Evolutionary conservation across 2,888 invertebrate species (phyloP).

Genomic region (Drosophila percnosoma): DNA sequence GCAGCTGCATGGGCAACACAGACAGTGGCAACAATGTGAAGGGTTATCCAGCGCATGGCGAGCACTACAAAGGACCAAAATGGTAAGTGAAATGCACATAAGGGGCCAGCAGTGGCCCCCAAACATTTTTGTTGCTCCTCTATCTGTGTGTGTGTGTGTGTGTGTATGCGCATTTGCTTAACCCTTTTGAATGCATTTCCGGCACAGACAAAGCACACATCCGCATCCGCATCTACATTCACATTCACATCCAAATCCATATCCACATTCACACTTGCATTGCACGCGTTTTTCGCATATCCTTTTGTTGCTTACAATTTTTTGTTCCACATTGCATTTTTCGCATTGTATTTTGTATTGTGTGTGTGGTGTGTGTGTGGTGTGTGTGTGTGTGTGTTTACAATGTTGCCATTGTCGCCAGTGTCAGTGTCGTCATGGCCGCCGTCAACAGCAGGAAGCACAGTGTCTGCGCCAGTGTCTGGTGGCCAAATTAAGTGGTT

Average conservation of each 20-base stretch:
- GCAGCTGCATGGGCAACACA: slow-evolving; percentile 21
- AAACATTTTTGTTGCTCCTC: slow-evolving; percentile 26
- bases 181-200: slow-evolving; percentile 78
- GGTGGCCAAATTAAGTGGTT: slow-evolving; percentile 33
- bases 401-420: slow-evolving; percentile 40
- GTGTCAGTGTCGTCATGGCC: slow-evolving; percentile 14
- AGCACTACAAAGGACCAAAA: slow-evolving; percentile 82
- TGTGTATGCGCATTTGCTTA: slow-evolving; percentile 68
- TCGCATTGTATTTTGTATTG: slow-evolving; percentile 34
- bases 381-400: slow-evolving; percentile 45
- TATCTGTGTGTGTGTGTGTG: slow-evolving; percentile 2
- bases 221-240: neutral
- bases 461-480: slow-evolving; percentile 47
- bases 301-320: slow-evolving; percentile 36
- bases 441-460: slow-evolving; percentile 31
- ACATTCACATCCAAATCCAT: slow-evolving; percentile 1
- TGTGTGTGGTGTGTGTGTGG: slow-evolving; percentile 37
- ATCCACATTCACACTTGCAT: slow-evolving; percentile 50
- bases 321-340: slow-evolving; percentile 44
- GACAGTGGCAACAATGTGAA: slow-evolving; percentile 49
- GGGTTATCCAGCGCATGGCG: slow-evolving; percentile 51
- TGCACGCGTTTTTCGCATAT: slow-evolving; percentile 75
- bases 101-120: slow-evolving; percentile 25
- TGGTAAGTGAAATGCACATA: slow-evolving; percentile 79
- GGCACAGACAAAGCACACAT: slow-evolving; percentile 54